These are phyloP conservation scores for Neolamprologus brichardi DNA, from an alignment of 2,113 vertebrate genomes.

Conservation along the genomic window DNA sequence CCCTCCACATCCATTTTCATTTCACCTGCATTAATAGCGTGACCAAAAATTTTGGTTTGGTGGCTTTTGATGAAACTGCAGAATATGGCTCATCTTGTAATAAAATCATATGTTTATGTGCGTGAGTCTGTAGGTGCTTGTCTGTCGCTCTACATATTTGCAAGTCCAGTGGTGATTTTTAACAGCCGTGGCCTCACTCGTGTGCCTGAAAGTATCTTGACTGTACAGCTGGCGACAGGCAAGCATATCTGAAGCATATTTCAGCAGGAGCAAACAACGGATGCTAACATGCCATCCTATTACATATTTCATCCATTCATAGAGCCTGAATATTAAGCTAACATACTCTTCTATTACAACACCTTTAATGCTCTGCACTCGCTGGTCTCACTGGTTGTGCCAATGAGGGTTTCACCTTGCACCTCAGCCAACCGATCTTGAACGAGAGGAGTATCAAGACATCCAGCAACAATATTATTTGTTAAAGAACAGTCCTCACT, in stretches of 20 bases:
- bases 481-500: not conserved
- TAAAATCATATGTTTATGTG: not conserved
- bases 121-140: not conserved
- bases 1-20: conserved; percentile 25
- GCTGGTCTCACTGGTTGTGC: not conserved
- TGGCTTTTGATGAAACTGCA: conserved; percentile 18
- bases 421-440: not conserved
- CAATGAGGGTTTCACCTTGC: not conserved
- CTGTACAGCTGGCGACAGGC: conserved; percentile 8
- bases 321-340: not conserved
- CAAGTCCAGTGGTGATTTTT: not conserved
- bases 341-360: not conserved
- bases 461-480: not conserved
- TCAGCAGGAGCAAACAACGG: conserved; percentile 13
- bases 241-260: conserved; percentile 28
- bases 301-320: conserved; percentile 36
- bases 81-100: conserved; percentile 1
- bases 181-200: not conserved
- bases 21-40: conserved; percentile 18
- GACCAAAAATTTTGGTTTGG: not conserved
- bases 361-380: not conserved
- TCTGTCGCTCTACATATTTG: not conserved
- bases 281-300: conserved; percentile 24
- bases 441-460: not conserved
- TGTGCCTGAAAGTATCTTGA: not conserved